phyloP scores from a whole-genome alignment of 1,140 invertebrate species.

The Heliothis virescens region DNA sequence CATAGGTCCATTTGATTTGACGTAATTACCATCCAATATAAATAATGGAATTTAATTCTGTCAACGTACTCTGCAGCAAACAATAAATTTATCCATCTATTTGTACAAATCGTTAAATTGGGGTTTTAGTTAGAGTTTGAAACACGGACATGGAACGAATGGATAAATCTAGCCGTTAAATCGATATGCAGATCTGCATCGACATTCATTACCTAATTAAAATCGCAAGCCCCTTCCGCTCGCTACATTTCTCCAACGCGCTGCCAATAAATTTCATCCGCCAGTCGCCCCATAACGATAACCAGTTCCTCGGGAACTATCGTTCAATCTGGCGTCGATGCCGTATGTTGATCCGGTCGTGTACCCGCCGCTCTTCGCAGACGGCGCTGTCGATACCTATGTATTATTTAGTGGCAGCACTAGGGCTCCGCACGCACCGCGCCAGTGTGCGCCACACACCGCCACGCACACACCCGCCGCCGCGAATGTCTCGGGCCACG shows the following conservation, averaged over 20 bases:
- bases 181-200: slow-evolving; percentile 85
- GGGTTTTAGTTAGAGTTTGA: slow-evolving; percentile 73
- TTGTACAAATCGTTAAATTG: slow-evolving; percentile 69
- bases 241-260: slow-evolving; percentile 85
- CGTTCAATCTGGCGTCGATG: slow-evolving; percentile 86
- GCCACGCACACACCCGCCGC: slow-evolving; percentile 63
- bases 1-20: slow-evolving; percentile 7
- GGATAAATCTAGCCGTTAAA: slow-evolving; percentile 84
- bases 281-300: slow-evolving; percentile 85
- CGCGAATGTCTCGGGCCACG: slow-evolving; percentile 78
- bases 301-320: slow-evolving; percentile 86
- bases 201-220: slow-evolving; percentile 86
- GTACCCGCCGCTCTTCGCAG: slow-evolving; percentile 83
- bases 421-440: slow-evolving; percentile 59
- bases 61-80: slow-evolving; percentile 23
- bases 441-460: slow-evolving; percentile 55
- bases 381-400: slow-evolving; percentile 83
- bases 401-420: slow-evolving; percentile 84
- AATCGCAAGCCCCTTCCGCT: slow-evolving; percentile 85
- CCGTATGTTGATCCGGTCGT: slow-evolving; percentile 85
- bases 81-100: slow-evolving; percentile 49
- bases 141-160: slow-evolving; percentile 74
- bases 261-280: slow-evolving; percentile 86
- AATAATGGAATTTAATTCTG: slow-evolving; percentile 43
- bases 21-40: slow-evolving; percentile 25